Conservation (phyloP, 2,888 invertebrate genomes). For the Caenorhabditis sinica region DNA sequence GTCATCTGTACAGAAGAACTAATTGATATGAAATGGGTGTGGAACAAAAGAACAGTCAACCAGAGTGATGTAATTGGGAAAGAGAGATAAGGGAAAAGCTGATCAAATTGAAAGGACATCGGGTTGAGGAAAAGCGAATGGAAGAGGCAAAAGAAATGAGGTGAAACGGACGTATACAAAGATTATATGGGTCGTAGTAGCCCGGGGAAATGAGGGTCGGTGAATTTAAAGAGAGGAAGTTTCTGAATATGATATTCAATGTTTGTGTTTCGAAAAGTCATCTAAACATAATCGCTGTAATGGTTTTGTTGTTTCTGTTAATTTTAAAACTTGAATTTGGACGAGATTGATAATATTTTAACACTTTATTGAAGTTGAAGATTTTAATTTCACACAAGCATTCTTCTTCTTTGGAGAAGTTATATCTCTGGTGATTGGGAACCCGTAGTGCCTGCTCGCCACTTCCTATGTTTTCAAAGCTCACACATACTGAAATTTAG, state of each 20-base stretch:
- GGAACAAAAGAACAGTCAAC: conserved; percentile 28
- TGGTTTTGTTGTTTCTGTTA: too few species aligned
- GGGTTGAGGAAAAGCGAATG: conserved; percentile 2
- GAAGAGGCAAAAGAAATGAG: conserved; percentile 44
- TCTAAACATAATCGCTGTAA: too few species aligned
- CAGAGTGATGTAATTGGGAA: conserved; percentile 27
- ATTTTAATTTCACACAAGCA: too few species aligned
- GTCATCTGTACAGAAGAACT: conserved; percentile 47
- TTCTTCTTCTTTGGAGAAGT: too few species aligned
- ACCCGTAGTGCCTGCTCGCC: background rate
- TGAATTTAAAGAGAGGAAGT: conserved; percentile 1
- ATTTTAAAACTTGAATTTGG: too few species aligned
- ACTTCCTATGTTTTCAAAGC: background rate
- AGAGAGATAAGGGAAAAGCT: conserved; percentile 28
- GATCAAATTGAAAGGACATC: conserved; percentile 27
- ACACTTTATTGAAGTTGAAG: too few species aligned
- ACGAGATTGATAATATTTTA: too few species aligned
- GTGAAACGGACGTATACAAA: conserved; percentile 38
- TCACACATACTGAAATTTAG: conserved; percentile 24
- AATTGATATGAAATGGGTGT: conserved; percentile 37
- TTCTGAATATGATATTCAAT: background rate
- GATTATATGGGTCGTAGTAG: conserved; percentile 30
- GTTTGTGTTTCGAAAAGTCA: too few species aligned
- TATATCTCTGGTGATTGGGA: background rate
- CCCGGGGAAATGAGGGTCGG: background rate